Conservation (phyloP, 1,140 invertebrate species). For the Teleopsis dalmanni region DNA sequence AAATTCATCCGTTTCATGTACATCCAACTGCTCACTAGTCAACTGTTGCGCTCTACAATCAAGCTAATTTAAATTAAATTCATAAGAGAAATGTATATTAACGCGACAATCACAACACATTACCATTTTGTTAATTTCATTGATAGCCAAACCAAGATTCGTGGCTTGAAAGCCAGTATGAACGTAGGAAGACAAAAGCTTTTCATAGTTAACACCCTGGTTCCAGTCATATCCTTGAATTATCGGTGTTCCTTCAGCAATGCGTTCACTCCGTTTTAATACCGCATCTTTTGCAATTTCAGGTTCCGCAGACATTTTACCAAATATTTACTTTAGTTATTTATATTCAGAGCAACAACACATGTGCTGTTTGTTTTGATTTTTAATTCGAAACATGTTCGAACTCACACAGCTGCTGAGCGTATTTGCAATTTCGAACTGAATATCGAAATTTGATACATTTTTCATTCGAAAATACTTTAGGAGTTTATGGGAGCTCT, state of each 20-base stretch:
- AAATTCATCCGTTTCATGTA: conserved; percentile 69
- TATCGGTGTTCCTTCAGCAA: conserved; percentile 55
- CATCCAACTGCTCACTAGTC: conserved; percentile 56
- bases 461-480: too few species aligned
- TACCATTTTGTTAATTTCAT: conserved; percentile 92
- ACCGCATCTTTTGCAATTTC: conserved; percentile 57
- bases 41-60: conserved; percentile 58
- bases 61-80: conserved; percentile 18
- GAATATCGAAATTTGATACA: too few species aligned
- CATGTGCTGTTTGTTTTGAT: too few species aligned
- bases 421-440: too few species aligned
- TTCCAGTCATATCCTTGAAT: conserved; percentile 89
- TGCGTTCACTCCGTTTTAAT: conserved; percentile 53
- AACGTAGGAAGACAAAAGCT: conserved; percentile 71
- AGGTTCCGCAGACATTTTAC: conserved; percentile 42
- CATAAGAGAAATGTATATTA: neutral
- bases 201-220: conserved; percentile 79
- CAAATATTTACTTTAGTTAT: neutral
- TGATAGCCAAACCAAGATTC: conserved; percentile 82
- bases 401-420: too few species aligned
- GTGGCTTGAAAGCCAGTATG: conserved; percentile 93
- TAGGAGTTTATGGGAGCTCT: too few species aligned
- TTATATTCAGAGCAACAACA: neutral
- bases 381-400: too few species aligned
- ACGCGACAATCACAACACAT: neutral